Percentiles rank a stretch among this genome's conserved stretches.
These are phyloP conservation scores for Protobothrops mucrosquamatus DNA, from an alignment of 2,113 vertebrate genomes.

Conservation along the genomic window DNA sequence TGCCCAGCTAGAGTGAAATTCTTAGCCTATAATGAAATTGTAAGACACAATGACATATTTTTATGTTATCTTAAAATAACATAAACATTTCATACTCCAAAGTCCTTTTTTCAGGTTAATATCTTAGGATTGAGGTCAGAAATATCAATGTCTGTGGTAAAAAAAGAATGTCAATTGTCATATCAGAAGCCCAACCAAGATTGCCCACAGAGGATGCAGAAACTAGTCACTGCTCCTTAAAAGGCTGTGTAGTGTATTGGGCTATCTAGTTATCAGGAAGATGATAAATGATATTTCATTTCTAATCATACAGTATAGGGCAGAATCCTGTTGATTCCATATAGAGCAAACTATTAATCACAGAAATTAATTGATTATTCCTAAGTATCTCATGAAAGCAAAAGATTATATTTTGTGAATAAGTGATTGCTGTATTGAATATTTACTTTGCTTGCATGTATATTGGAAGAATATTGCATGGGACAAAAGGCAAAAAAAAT, in stretches of 20 bases:
- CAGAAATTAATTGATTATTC: neutral
- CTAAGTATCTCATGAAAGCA: neutral
- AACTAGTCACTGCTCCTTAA: neutral
- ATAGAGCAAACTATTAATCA: neutral
- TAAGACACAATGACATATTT: neutral
- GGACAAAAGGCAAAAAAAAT: neutral
- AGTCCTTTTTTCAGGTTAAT: neutral
- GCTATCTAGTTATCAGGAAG: neutral
- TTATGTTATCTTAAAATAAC: neutral
- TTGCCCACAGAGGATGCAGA: neutral
- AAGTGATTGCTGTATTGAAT: neutral
- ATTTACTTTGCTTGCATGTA: neutral
- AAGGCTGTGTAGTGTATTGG: neutral
- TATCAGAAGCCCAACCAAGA: neutral
- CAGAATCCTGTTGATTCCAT: neutral
- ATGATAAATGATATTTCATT: neutral
- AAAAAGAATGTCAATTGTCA: neutral
- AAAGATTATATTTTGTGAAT: neutral
- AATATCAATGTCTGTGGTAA: neutral
- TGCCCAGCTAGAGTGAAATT: neutral
- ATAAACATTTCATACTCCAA: neutral
- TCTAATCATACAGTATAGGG: neutral
- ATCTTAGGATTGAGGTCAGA: neutral
- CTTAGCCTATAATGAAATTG: neutral
- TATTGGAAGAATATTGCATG: neutral